Evolutionary conservation across 2,113 vertebrate species (phyloP).

Genomic region (Zingel zingel): DNA sequence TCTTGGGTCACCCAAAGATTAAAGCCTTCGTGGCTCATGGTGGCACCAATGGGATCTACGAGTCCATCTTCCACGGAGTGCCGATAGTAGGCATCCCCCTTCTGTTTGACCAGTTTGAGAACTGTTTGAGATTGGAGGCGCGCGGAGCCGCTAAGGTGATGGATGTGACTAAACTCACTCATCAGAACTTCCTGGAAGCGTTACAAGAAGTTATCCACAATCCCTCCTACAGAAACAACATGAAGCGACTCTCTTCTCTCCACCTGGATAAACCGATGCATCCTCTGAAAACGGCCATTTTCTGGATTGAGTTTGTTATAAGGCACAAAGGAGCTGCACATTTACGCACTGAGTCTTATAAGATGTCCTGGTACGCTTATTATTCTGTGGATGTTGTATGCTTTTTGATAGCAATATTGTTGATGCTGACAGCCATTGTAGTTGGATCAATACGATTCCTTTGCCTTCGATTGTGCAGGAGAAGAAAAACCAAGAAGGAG

Average conservation of each 20-base stretch:
- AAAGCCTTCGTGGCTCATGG: slow-evolving; percentile 81
- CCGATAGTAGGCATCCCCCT: slow-evolving; percentile 79
- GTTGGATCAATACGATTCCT: slow-evolving; percentile 58
- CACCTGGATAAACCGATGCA: slow-evolving; percentile 76
- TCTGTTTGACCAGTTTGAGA: slow-evolving; percentile 83
- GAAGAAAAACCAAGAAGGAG: slow-evolving; percentile 77
- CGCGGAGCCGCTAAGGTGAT: slow-evolving; percentile 78
- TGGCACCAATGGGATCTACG: slow-evolving; percentile 82
- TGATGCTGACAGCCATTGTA: slow-evolving; percentile 38
- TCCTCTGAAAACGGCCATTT: slow-evolving; percentile 78
- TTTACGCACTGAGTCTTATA: slow-evolving; percentile 79
- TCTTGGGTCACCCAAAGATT: slow-evolving; percentile 82
- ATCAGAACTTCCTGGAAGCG: slow-evolving; percentile 68
- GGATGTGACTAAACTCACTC: slow-evolving; percentile 64
- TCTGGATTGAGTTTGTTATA: slow-evolving; percentile 85
- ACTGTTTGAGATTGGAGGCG: slow-evolving; percentile 72
- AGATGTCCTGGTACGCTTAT: slow-evolving; percentile 82
- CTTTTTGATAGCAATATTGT: slow-evolving; percentile 47
- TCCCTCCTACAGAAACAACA: slow-evolving; percentile 78
- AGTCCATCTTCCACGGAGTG: slow-evolving; percentile 83
- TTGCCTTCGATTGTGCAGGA: slow-evolving; percentile 70
- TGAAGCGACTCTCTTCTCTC: slow-evolving; percentile 77
- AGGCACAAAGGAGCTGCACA: slow-evolving; percentile 82
- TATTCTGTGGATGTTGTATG: slow-evolving; percentile 77
- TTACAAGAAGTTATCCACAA: slow-evolving; percentile 76